These are phyloP conservation scores for Seriola rivoliana DNA, from an alignment of 2,113 vertebrate species.

Conservation along the genomic window DNA sequence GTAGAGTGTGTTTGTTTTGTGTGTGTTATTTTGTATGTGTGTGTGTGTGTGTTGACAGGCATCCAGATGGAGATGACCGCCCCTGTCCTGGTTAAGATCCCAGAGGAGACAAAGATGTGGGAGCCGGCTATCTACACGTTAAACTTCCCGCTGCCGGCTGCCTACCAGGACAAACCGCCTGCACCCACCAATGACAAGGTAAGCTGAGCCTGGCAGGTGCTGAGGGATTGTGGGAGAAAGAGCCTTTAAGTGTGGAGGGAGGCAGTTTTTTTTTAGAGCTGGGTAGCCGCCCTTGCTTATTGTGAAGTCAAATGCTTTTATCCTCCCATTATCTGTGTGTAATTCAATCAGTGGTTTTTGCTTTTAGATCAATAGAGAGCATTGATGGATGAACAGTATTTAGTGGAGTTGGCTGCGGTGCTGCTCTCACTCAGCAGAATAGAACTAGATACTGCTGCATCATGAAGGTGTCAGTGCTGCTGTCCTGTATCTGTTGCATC, in stretches of 20 bases:
- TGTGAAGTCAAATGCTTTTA: conserved; percentile 17
- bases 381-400: neutral
- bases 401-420: neutral
- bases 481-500: neutral
- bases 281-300: neutral
- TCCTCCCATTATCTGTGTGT: neutral
- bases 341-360: conserved; percentile 22
- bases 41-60: conserved; percentile 56
- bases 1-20: neutral
- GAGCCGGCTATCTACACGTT: conserved; percentile 84
- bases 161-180: conserved; percentile 81
- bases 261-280: neutral
- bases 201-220: conserved; percentile 20
- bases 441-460: neutral
- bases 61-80: conserved; percentile 86
- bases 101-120: conserved; percentile 83
- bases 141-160: conserved; percentile 83
- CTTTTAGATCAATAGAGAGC: conserved; percentile 15
- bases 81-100: conserved; percentile 85
- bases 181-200: conserved; percentile 84
- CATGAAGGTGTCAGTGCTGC: neutral
- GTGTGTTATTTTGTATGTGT: neutral
- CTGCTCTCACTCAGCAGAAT: conserved; percentile 35
- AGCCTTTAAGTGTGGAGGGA: no score
- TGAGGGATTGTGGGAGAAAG: neutral